phyloP scores from a whole-genome alignment of 2,113 vertebrate genomes.

The Phyllostomus discolor region DNA sequence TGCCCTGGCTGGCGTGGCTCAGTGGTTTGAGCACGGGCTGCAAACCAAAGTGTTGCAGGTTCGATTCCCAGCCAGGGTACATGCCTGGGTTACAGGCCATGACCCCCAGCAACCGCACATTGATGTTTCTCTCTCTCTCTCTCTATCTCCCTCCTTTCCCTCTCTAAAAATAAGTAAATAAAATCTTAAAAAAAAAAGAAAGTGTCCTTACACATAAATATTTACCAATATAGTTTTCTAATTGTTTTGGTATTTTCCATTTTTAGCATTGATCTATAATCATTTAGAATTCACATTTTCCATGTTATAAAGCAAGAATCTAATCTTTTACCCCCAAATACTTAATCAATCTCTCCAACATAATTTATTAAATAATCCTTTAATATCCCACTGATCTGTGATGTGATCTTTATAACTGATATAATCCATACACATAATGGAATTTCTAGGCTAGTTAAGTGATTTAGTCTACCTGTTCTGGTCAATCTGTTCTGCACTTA shows the following conservation, averaged over 20 bases:
- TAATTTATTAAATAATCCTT: neutral
- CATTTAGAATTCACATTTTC: neutral
- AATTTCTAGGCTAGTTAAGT: neutral
- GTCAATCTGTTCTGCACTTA: neutral
- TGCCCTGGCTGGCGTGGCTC: too few species aligned
- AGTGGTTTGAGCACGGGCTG: too few species aligned
- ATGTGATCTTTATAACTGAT: neutral
- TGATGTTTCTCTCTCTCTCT: too few species aligned
- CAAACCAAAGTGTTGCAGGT: too few species aligned
- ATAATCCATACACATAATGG: neutral
- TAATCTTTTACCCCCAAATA: neutral
- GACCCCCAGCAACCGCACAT: too few species aligned
- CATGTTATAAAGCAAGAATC: neutral
- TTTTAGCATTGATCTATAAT: neutral
- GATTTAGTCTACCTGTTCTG: neutral
- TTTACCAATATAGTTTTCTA: neutral
- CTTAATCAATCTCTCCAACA: neutral
- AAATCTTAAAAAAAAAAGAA: too few species aligned
- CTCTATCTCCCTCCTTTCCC: too few species aligned
- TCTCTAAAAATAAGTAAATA: too few species aligned
- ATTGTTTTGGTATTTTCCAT: neutral
- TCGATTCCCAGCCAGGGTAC: too few species aligned
- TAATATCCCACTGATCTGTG: neutral
- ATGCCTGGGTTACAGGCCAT: too few species aligned
- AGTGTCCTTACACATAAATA: neutral